These are phyloP conservation scores for Papilio glaucus DNA, from an alignment of 1,140 invertebrate species.

Conservation along the genomic window DNA sequence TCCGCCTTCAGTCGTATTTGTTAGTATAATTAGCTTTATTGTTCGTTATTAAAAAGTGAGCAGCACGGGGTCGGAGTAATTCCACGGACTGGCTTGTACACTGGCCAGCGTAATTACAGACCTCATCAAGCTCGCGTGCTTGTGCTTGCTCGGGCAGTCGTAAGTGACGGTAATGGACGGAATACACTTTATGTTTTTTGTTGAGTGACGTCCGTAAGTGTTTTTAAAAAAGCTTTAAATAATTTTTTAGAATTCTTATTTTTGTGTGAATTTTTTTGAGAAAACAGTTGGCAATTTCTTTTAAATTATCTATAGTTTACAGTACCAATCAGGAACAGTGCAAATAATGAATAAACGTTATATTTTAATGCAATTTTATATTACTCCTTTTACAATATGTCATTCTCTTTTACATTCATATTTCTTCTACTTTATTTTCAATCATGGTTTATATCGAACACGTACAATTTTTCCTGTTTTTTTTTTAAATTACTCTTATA, in stretches of 20 bases:
- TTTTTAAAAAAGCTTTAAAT: neutral
- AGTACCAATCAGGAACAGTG: no score
- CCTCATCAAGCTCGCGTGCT: slow-evolving; percentile 9
- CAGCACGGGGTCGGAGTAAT: neutral
- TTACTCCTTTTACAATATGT: no score
- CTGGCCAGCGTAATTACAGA: slow-evolving; percentile 7
- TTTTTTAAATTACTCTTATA: no score
- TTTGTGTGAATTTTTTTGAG: neutral
- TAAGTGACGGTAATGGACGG: slow-evolving; percentile 30
- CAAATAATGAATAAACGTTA: no score
- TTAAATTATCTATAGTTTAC: no score
- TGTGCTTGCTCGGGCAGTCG: neutral
- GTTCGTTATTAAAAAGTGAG: slow-evolving; percentile 4
- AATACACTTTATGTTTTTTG: slow-evolving; percentile 8
- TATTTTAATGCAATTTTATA: no score
- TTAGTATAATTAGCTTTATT: neutral
- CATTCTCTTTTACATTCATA: no score
- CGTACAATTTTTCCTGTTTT: no score
- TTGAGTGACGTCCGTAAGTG: slow-evolving; percentile 1
- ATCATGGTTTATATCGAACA: no score
- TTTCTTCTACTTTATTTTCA: no score
- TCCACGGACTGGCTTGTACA: neutral
- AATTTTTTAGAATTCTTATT: neutral
- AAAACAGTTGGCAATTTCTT: no score
- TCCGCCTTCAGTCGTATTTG: neutral